phyloP scores from a whole-genome alignment of 2,888 invertebrate species.

The Hypercompe scribonia region DNA sequence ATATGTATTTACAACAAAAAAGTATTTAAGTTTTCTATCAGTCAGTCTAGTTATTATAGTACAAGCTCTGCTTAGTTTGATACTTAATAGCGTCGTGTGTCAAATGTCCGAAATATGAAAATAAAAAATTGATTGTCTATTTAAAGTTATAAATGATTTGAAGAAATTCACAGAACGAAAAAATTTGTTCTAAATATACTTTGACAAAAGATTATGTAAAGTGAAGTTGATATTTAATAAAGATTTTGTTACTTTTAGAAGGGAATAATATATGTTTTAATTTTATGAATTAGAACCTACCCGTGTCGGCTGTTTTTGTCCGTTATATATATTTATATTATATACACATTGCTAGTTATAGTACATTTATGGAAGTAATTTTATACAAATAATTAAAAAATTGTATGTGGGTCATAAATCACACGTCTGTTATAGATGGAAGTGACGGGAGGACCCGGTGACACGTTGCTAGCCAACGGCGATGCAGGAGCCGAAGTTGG shows the following conservation, averaged over 20 bases:
- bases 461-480: conserved; percentile 62
- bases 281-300: no score
- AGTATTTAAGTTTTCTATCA: no score
- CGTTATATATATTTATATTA: background rate
- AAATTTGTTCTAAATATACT: conserved; percentile 14
- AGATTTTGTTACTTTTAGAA: background rate
- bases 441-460: conserved; percentile 48
- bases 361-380: background rate
- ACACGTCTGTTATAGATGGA: conserved; percentile 38
- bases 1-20: no score
- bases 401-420: background rate
- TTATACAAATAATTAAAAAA: background rate
- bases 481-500: conserved; percentile 30
- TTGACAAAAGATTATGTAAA: conserved; percentile 18
- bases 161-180: background rate
- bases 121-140: conserved; percentile 17
- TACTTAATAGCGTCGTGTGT: no score
- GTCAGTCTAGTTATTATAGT: no score
- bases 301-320: no score
- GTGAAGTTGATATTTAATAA: conserved; percentile 9
- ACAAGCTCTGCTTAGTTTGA: no score
- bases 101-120: no score
- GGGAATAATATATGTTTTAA: background rate
- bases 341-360: no score
- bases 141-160: background rate